Percentiles rank a stretch among this genome's conserved stretches.
Evolutionary conservation across 2,797 vertebrate species (phyloP).

Genomic region (Argyrosomus regius): DNA sequence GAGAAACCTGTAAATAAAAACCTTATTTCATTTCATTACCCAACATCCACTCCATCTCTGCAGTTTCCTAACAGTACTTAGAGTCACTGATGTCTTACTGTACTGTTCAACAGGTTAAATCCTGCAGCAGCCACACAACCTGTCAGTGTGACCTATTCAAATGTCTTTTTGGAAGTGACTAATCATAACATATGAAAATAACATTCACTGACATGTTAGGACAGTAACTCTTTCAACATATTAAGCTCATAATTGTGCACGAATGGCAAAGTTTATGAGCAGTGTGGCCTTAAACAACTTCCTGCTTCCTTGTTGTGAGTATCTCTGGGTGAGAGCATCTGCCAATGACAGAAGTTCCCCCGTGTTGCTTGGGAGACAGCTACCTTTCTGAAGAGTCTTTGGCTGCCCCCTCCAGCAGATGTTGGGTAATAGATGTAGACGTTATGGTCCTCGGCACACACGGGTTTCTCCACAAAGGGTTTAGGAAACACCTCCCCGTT

Average conservation of each 20-base stretch:
- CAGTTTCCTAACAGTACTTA: background rate
- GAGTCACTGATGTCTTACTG: background rate
- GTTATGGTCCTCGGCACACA: conserved; percentile 98
- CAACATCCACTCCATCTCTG: background rate
- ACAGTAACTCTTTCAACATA: background rate
- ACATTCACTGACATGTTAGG: background rate
- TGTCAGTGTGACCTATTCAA: background rate
- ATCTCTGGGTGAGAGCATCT: background rate
- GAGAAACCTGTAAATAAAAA: background rate
- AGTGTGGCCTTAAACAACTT: background rate
- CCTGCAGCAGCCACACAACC: background rate
- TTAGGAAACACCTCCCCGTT: conserved; percentile 96
- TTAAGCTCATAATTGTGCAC: background rate
- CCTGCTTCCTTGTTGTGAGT: background rate
- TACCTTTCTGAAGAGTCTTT: conserved; percentile 98
- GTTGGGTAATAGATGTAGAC: conserved; percentile 99
- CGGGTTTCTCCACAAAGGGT: conserved; percentile 98
- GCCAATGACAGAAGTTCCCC: background rate
- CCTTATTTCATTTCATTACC: background rate
- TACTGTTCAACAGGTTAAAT: background rate
- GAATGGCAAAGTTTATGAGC: background rate
- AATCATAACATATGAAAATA: background rate
- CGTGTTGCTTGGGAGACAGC: background rate
- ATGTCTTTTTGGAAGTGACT: background rate
- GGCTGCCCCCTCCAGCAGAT: conserved; percentile 96